These are phyloP conservation scores for Tauraco hartlaubi DNA, from an alignment of 2,797 vertebrate species.

Conservation along the genomic window DNA sequence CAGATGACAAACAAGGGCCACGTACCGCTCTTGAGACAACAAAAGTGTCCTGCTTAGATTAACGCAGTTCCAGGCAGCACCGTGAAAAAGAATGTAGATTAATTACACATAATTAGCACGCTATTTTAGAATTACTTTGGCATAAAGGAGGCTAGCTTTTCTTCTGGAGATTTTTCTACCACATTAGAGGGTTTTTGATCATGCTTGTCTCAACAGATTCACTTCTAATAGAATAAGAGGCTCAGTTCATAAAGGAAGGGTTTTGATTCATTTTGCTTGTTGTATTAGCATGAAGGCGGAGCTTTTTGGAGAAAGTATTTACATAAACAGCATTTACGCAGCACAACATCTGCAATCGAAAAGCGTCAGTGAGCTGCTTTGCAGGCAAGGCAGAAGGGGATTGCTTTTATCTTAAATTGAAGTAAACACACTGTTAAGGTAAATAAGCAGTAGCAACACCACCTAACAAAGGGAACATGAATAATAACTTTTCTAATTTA, in stretches of 20 bases:
- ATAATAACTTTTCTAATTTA: constrained; percentile 71
- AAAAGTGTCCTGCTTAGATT: not conserved
- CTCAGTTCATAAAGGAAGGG: not conserved
- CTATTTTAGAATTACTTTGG: constrained; percentile 1
- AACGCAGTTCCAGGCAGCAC: not conserved
- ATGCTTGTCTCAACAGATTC: constrained; percentile 24
- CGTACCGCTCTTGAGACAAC: not conserved
- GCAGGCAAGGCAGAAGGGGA: not conserved
- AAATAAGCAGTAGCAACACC: constrained; percentile 36
- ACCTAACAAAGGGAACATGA: constrained; percentile 63
- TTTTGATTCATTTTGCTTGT: not conserved
- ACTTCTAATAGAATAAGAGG: not conserved
- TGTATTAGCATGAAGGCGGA: not conserved
- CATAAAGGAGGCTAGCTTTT: not conserved
- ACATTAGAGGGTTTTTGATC: not conserved
- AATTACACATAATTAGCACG: not conserved
- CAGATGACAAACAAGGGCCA: not conserved
- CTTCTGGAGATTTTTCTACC: not conserved
- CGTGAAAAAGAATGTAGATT: not conserved
- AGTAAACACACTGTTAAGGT: constrained; percentile 32
- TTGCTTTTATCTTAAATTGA: not conserved
- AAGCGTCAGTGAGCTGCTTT: not conserved
- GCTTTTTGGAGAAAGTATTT: not conserved
- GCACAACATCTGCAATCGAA: not conserved
- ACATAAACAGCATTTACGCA: constrained; percentile 28